Percentiles rank a stretch among this genome's conserved stretches.
Evolutionary conservation across 1,140 invertebrate species (phyloP).

Genomic region (Drosophila yakuba): DNA sequence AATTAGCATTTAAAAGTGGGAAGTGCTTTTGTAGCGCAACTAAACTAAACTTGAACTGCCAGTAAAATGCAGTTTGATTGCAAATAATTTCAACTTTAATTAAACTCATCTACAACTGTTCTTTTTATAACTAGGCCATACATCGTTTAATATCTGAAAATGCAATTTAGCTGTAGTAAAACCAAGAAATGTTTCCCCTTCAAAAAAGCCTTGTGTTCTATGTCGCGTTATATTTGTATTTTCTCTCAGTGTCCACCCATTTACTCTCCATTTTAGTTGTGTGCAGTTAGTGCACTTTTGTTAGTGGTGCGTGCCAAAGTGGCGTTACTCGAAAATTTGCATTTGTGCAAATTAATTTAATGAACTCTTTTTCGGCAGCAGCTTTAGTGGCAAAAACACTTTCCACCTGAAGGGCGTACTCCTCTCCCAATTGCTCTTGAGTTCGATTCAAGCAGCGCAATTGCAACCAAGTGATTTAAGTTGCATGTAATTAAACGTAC

Average conservation of each 20-base stretch:
- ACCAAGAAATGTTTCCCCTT: neutral
- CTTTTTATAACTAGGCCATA: too few relatives aligned
- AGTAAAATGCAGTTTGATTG: neutral
- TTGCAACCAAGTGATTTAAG: constrained; percentile 22
- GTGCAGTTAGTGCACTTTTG: constrained; percentile 37
- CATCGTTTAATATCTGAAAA: too few relatives aligned
- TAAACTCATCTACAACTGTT: too few relatives aligned
- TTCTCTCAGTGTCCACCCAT: constrained; percentile 18
- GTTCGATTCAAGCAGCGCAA: constrained; percentile 26
- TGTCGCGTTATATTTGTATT: neutral
- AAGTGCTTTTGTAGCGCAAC: neutral
- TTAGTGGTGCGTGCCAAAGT: constrained; percentile 74
- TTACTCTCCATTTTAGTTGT: constrained; percentile 17
- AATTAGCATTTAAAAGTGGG: neutral
- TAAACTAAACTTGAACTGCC: neutral
- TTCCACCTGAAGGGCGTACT: constrained; percentile 12
- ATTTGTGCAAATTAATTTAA: constrained; percentile 83
- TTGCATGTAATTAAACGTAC: neutral
- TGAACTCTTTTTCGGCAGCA: constrained; percentile 71
- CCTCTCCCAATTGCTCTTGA: constrained; percentile 55
- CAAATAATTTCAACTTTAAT: neutral
- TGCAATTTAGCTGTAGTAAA: too few relatives aligned
- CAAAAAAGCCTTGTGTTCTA: too few relatives aligned
- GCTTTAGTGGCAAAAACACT: constrained; percentile 61
- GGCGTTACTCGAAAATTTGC: constrained; percentile 75